Conservation (phyloP, 2,113 vertebrate species). For the Percina caprodes region DNA sequence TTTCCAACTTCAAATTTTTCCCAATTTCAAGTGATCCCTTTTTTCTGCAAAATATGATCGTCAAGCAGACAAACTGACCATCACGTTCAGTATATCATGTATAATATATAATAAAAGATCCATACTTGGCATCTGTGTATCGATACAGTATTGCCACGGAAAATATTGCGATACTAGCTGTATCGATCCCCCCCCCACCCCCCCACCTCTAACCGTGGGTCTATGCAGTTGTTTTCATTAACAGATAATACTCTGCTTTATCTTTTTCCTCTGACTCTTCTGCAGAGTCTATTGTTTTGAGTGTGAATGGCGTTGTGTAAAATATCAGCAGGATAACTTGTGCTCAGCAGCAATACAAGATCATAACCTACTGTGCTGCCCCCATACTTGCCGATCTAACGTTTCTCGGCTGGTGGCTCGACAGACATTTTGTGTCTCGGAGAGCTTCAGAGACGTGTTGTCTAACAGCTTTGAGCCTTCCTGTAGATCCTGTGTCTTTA, state of each 20-base stretch:
- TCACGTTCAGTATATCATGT: no score
- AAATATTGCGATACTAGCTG: no score
- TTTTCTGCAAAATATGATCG: no score
- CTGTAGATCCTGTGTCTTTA: slow-evolving; percentile 75
- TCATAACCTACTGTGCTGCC: slow-evolving; percentile 33
- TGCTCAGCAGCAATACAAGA: slow-evolving; percentile 20
- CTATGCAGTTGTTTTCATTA: no score
- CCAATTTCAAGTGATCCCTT: no score
- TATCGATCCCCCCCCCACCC: no score
- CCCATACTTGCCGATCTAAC: slow-evolving; percentile 49
- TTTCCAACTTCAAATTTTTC: no score
- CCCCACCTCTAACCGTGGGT: no score
- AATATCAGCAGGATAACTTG: not conserved
- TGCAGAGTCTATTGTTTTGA: not conserved
- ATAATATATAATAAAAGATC: no score
- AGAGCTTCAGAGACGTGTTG: slow-evolving; percentile 73
- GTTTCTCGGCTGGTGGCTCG: slow-evolving; percentile 60
- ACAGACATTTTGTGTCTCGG: slow-evolving; percentile 75
- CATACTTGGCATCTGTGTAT: no score
- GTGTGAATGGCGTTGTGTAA: not conserved
- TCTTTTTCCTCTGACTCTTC: slow-evolving; percentile 7
- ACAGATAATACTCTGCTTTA: not conserved
- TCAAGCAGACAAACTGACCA: no score
- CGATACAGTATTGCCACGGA: no score
- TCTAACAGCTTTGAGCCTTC: slow-evolving; percentile 69